phyloP scores from a whole-genome alignment of 1,140 invertebrate genomes.

The Elysia chlorotica region DNA sequence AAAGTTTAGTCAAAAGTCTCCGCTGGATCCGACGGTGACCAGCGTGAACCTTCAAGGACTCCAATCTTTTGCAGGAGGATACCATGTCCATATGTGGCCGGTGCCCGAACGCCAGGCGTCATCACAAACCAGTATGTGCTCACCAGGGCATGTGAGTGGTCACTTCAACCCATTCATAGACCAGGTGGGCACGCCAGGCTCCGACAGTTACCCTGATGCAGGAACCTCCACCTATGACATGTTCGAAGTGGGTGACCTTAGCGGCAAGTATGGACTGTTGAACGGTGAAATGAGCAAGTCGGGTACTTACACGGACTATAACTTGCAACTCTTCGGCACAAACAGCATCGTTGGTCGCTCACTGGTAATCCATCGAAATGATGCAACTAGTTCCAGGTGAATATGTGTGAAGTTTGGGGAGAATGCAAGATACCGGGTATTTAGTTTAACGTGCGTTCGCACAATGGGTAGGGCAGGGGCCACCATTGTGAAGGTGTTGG shows the following conservation, averaged over 20 bases:
- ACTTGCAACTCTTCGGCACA: constrained; percentile 81
- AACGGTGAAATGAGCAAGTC: constrained; percentile 64
- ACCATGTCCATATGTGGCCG: constrained; percentile 66
- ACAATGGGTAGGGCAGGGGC: no score
- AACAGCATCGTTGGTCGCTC: constrained; percentile 83
- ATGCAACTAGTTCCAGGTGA: constrained; percentile 31
- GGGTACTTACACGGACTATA: constrained; percentile 78
- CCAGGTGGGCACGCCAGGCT: constrained; percentile 50
- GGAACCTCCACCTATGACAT: constrained; percentile 69
- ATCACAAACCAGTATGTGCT: constrained; percentile 76
- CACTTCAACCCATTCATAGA: constrained; percentile 67
- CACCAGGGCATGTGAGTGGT: constrained; percentile 75
- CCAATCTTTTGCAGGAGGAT: constrained; percentile 62
- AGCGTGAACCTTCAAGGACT: constrained; percentile 73
- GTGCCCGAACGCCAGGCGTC: constrained; percentile 68
- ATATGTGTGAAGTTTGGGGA: no score
- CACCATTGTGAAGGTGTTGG: no score
- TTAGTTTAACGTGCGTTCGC: no score
- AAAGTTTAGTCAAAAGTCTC: constrained; percentile 79
- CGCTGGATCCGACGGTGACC: constrained; percentile 82
- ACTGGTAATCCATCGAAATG: constrained; percentile 77
- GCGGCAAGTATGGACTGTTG: constrained; percentile 81
- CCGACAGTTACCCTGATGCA: constrained; percentile 25
- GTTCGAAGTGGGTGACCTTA: constrained; percentile 83
- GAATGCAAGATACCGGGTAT: no score